Conservation (phyloP, 2,888 invertebrate genomes). For the Drosophila bunnanda region DNA sequence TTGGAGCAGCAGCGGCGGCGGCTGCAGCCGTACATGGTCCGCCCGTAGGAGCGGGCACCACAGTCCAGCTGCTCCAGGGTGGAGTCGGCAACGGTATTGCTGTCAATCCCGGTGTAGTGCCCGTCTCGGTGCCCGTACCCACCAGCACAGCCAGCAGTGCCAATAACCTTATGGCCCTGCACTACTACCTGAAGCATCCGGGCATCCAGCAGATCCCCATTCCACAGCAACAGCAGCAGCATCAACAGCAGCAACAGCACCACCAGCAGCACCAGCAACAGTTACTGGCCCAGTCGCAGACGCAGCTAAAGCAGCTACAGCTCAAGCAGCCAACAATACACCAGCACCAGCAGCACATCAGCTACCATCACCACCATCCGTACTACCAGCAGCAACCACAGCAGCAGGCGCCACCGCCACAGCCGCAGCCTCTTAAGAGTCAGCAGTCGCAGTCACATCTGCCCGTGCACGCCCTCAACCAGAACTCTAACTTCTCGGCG, state of each 20-base stretch:
- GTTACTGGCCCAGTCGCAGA: constrained; percentile 79
- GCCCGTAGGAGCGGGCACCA: constrained; percentile 42
- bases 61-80: constrained; percentile 58
- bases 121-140: constrained; percentile 34
- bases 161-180: constrained; percentile 81
- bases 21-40: constrained; percentile 58
- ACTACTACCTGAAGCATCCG: constrained; percentile 83
- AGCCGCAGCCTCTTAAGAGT: constrained; percentile 49
- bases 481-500: constrained; percentile 82
- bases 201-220: constrained; percentile 57
- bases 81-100: constrained; percentile 22
- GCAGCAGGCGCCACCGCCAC: constrained; percentile 49
- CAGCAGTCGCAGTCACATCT: constrained; percentile 63
- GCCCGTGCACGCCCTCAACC: constrained; percentile 81
- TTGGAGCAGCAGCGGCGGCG: constrained; percentile 65
- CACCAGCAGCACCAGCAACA: constrained; percentile 61
- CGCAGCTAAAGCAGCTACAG: constrained; percentile 80
- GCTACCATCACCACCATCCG: constrained; percentile 79
- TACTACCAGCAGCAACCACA: constrained; percentile 74
- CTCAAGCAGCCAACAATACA: constrained; percentile 82
- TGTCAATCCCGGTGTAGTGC: constrained; percentile 45
- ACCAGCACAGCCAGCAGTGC: constrained; percentile 52
- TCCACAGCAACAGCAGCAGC: constrained; percentile 46
- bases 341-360: constrained; percentile 77
- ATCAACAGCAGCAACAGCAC: constrained; percentile 54